Conservation (phyloP, 1,140 invertebrate species). For the Himalopsyche phryganea region DNA sequence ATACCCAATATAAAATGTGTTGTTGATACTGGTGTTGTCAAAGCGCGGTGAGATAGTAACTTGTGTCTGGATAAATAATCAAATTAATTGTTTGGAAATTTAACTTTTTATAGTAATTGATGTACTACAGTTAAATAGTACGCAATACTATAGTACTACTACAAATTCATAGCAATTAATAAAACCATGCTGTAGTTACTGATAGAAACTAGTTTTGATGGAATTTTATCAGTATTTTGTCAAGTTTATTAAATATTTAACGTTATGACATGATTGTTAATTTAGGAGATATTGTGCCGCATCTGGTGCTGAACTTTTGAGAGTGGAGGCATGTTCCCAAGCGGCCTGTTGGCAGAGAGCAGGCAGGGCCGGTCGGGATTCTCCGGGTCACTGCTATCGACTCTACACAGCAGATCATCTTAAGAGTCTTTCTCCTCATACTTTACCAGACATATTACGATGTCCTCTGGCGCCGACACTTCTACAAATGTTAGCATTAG, state of each 20-base stretch:
- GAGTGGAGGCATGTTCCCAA: slow-evolving; percentile 80
- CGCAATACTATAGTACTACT: too few relatives aligned
- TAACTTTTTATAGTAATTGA: too few relatives aligned
- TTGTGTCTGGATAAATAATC: too few relatives aligned
- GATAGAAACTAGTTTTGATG: too few relatives aligned
- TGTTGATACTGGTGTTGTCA: slow-evolving; percentile 93
- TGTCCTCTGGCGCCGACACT: slow-evolving; percentile 73
- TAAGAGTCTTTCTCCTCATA: slow-evolving; percentile 64
- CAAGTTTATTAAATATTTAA: too few relatives aligned
- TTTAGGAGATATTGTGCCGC: slow-evolving; percentile 54
- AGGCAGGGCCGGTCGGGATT: slow-evolving; percentile 85
- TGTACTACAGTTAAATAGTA: too few relatives aligned
- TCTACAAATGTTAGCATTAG: slow-evolving; percentile 80
- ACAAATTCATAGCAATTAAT: too few relatives aligned
- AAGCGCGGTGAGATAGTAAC: slow-evolving; percentile 67
- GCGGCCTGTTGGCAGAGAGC: slow-evolving; percentile 90
- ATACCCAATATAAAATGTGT: slow-evolving; percentile 92
- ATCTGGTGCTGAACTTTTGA: slow-evolving; percentile 81
- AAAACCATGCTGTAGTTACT: too few relatives aligned
- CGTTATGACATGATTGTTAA: too few relatives aligned
- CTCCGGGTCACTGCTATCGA: slow-evolving; percentile 79
- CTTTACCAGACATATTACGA: slow-evolving; percentile 81
- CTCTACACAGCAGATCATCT: slow-evolving; percentile 74
- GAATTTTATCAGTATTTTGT: too few relatives aligned
- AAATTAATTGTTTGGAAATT: background rate